Conservation (phyloP, 2,797 vertebrate species). For the Rhodeus uyekii region DNA sequence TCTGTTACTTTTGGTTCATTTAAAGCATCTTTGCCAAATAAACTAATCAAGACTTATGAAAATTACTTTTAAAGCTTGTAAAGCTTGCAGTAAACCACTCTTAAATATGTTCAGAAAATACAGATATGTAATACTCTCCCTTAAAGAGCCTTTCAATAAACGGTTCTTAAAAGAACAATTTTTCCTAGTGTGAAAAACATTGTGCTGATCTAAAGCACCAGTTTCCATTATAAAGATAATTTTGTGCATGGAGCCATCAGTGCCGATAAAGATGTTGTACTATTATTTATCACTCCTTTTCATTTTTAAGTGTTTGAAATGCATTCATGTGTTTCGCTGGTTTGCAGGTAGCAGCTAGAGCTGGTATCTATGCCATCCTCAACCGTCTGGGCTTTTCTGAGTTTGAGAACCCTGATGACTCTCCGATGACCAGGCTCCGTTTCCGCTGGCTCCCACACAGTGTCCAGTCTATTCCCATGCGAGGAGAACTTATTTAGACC, state of each 20-base stretch:
- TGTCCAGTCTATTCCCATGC: conserved; percentile 75
- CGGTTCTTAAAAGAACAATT: background rate
- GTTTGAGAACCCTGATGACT: conserved; percentile 81
- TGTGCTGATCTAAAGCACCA: background rate
- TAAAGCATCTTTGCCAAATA: too few relatives aligned
- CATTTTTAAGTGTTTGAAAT: background rate
- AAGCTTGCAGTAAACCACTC: too few relatives aligned
- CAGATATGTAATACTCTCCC: background rate
- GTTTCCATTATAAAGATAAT: background rate
- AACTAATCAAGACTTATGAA: background rate
- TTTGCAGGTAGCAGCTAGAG: conserved; percentile 88
- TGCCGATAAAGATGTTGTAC: background rate
- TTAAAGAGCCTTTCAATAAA: background rate
- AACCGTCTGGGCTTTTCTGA: conserved; percentile 92
- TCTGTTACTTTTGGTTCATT: too few relatives aligned
- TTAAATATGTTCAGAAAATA: background rate
- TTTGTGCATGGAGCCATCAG: background rate
- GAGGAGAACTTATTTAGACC: conserved; percentile 83
- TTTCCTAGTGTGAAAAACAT: background rate
- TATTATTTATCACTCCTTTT: background rate
- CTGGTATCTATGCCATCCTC: conserved; percentile 91
- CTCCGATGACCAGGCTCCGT: conserved; percentile 82
- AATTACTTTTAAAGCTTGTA: background rate
- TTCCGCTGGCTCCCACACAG: conserved; percentile 87
- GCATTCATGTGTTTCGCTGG: conserved; percentile 41